Conservation (phyloP, 92 coral and sea anemone genomes). For the Porites lobata region DNA sequence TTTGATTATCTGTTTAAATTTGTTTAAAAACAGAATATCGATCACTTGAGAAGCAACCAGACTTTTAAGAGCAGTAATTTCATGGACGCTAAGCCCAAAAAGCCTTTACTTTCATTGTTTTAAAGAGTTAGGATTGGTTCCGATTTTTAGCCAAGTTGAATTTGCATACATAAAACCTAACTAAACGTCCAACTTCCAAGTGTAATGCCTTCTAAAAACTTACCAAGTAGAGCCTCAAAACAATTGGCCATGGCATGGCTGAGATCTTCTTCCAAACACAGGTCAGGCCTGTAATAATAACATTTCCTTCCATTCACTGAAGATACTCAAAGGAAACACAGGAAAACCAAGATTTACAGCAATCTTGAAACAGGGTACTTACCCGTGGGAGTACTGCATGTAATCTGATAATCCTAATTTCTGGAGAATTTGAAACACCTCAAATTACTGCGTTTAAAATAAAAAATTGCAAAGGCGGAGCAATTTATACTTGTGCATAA, state of each 20-base stretch:
- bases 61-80: neutral
- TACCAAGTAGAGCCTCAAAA: constrained; percentile 96
- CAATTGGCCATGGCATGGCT: constrained; percentile 99
- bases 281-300: constrained; percentile 81
- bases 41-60: too few relatives aligned
- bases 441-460: neutral
- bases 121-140: too few relatives aligned
- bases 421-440: constrained; percentile 53
- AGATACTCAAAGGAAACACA: neutral
- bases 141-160: too few relatives aligned
- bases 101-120: too few relatives aligned
- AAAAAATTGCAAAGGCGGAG: too few relatives aligned
- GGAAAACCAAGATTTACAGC: neutral
- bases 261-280: constrained; percentile 93
- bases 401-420: constrained; percentile 84
- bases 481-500: neutral
- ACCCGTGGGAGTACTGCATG: constrained; percentile 99
- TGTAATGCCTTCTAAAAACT: neutral
- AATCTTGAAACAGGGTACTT: constrained; percentile 18
- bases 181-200: too few relatives aligned
- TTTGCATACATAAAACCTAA: too few relatives aligned
- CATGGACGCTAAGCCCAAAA: neutral
- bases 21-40: too few relatives aligned
- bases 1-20: too few relatives aligned
- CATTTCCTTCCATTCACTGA: too few relatives aligned